Evolutionary conservation across 2,888 invertebrate genomes (phyloP).

Genomic region (Heteropelma amictum): DNA sequence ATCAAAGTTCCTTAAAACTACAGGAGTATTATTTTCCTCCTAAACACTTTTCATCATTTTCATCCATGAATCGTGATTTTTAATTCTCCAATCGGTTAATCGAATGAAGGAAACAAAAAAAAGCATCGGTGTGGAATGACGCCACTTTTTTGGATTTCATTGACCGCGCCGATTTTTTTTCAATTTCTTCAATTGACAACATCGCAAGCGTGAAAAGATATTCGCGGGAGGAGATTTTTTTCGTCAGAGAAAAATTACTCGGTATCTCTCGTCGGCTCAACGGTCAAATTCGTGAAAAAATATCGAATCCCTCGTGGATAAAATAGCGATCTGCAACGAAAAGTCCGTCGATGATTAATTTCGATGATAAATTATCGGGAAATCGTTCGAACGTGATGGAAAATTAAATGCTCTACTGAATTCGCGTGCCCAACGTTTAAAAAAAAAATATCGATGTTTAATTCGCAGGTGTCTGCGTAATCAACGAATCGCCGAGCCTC

Average conservation of each 20-base stretch:
- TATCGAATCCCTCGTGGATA: not conserved
- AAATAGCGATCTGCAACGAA: not conserved
- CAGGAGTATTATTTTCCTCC: too few species aligned
- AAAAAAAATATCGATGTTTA: not conserved
- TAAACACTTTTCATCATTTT: too few species aligned
- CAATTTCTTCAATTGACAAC: not conserved
- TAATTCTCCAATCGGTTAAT: too few species aligned
- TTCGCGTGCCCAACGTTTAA: not conserved
- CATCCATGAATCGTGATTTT: too few species aligned
- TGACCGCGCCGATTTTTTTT: too few species aligned
- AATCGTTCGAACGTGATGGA: not conserved
- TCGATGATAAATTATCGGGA: not conserved
- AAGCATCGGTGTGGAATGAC: too few species aligned
- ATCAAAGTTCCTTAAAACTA: too few species aligned
- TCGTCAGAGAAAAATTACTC: not conserved
- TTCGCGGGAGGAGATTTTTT: too few species aligned
- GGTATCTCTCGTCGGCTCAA: constrained; percentile 33
- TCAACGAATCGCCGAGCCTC: not conserved
- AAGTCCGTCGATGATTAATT: too few species aligned
- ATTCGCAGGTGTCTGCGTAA: not conserved
- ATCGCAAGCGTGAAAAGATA: not conserved
- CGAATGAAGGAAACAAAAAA: too few species aligned
- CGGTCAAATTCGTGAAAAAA: constrained; percentile 5
- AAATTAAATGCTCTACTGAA: not conserved
- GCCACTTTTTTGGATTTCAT: too few species aligned